Evolutionary conservation across 2,797 vertebrate genomes (phyloP).

Genomic region (Sebastes diploproa): DNA sequence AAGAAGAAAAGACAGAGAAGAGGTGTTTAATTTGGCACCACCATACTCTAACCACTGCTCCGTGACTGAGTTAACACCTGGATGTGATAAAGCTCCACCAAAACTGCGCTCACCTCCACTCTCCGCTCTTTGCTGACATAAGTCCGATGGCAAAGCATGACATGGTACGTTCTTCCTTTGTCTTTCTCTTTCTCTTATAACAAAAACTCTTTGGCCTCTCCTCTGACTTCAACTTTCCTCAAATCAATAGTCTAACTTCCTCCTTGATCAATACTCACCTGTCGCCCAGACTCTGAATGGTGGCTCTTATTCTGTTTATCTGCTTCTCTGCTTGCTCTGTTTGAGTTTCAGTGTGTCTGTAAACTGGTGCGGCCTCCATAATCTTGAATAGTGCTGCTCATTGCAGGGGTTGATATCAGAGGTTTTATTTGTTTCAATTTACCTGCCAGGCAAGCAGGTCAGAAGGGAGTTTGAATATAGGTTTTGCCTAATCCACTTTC

Average conservation of each 20-base stretch:
- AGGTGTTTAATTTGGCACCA: conserved; percentile 27
- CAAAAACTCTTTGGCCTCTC: neutral
- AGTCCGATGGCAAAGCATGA: conserved; percentile 73
- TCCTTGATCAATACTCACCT: neutral
- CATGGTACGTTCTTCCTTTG: conserved; percentile 62
- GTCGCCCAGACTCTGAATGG: neutral
- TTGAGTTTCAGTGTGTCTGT: conserved; percentile 4
- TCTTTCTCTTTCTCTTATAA: neutral
- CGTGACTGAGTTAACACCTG: conserved; percentile 22
- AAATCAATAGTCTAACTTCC: neutral
- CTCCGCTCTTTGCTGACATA: conserved; percentile 19
- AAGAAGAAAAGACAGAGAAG: neutral
- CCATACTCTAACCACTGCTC: conserved; percentile 25
- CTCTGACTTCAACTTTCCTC: neutral
- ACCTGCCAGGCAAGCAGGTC: neutral
- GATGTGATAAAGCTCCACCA: conserved; percentile 34
- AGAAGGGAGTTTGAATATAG: neutral
- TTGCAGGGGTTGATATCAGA: neutral
- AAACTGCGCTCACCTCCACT: conserved; percentile 37
- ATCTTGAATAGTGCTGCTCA: neutral
- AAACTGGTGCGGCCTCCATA: neutral
- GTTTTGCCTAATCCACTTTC: neutral
- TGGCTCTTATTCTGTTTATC: neutral
- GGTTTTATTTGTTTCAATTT: neutral
- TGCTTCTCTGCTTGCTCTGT: neutral